Conservation (phyloP, 2,113 vertebrate genomes). For the Macquaria ambigua region DNA sequence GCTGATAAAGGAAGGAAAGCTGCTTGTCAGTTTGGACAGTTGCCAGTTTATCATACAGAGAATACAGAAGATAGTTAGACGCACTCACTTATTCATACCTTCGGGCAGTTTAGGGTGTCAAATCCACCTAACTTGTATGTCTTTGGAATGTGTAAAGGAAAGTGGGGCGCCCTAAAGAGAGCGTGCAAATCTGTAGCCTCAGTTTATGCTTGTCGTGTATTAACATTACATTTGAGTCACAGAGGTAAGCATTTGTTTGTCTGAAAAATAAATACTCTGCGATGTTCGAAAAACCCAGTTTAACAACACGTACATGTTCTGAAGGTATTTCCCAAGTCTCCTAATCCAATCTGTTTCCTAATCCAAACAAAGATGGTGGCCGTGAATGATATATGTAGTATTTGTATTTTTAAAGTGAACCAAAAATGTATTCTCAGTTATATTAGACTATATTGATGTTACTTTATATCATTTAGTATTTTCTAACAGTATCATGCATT, state of each 20-base stretch:
- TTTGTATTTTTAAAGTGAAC: neutral
- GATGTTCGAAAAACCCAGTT: neutral
- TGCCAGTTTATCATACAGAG: neutral
- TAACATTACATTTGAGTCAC: neutral
- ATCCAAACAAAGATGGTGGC: neutral
- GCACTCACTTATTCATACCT: slow-evolving; percentile 36
- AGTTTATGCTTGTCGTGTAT: slow-evolving; percentile 7
- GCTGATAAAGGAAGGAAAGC: neutral
- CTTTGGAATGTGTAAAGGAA: slow-evolving; percentile 38
- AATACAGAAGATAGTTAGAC: slow-evolving; percentile 13
- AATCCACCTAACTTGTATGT: slow-evolving; percentile 37
- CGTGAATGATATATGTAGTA: neutral
- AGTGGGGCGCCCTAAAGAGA: slow-evolving; percentile 39
- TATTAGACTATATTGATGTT: neutral
- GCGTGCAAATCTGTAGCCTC: slow-evolving; percentile 12
- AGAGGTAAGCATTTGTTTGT: slow-evolving; percentile 3
- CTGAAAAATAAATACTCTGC: neutral
- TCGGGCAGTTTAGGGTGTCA: slow-evolving; percentile 39
- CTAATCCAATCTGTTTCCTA: neutral
- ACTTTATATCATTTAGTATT: neutral
- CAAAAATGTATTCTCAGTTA: neutral
- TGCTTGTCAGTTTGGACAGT: slow-evolving; percentile 10
- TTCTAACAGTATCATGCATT: neutral
- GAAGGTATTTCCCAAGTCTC: neutral
- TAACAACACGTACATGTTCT: neutral